phyloP scores from a whole-genome alignment of 2,797 vertebrate genomes.

The Helarctos malayanus region DNA sequence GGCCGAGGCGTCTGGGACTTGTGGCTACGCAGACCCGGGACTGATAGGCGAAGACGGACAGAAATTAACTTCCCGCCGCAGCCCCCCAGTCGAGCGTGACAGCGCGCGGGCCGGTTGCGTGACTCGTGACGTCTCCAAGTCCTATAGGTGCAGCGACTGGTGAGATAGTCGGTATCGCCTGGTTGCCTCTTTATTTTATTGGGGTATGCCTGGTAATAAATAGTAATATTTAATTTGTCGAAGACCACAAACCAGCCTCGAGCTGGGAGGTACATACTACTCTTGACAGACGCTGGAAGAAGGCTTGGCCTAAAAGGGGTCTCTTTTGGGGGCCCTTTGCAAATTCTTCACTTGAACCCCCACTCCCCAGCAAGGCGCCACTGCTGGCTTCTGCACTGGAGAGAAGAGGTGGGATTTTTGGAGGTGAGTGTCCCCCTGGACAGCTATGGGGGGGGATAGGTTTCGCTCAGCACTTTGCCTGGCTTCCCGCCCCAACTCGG shows the following conservation, averaged over 20 bases:
- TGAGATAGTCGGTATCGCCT: slow-evolving; percentile 90
- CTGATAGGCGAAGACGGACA: slow-evolving; percentile 84
- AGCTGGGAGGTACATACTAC: slow-evolving; percentile 84
- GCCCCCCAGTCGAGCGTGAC: slow-evolving; percentile 87
- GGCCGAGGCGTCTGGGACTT: slow-evolving; percentile 8
- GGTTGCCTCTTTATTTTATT: slow-evolving; percentile 91
- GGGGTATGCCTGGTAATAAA: slow-evolving; percentile 91
- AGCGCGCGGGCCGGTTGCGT: slow-evolving; percentile 87
- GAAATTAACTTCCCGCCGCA: slow-evolving; percentile 86
- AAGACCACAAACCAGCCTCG: slow-evolving; percentile 87
- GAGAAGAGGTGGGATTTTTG: slow-evolving; percentile 84
- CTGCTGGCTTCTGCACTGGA: slow-evolving; percentile 66
- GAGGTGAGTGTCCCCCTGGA: slow-evolving; percentile 87
- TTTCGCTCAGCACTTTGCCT: neutral
- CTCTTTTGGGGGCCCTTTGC: slow-evolving; percentile 39
- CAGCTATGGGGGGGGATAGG: neutral
- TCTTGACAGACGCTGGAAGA: slow-evolving; percentile 75
- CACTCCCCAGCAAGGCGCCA: neutral
- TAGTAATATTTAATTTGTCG: slow-evolving; percentile 91
- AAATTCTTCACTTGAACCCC: slow-evolving; percentile 53
- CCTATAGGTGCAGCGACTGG: slow-evolving; percentile 91
- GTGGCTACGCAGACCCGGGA: neutral
- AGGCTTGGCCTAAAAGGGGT: slow-evolving; percentile 67
- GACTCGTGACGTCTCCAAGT: slow-evolving; percentile 90
- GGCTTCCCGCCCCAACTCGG: neutral